phyloP scores from a whole-genome alignment of 2,797 vertebrate species.

The Clangula hyemalis region DNA sequence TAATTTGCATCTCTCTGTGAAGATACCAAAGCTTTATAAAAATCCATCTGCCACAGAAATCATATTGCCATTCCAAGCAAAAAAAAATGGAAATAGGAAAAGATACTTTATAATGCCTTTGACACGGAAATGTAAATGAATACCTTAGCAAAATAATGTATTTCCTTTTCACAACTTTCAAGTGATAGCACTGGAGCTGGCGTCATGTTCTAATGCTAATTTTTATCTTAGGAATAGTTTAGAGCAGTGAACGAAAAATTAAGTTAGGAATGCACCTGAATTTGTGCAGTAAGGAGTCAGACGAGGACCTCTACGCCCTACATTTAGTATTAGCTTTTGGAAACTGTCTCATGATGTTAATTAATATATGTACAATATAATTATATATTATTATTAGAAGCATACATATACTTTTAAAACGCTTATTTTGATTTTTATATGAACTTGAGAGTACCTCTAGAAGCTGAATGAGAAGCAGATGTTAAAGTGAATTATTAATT shows the following conservation, averaged over 20 bases:
- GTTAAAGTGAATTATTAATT: neutral
- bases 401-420: neutral
- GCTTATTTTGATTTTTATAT: neutral
- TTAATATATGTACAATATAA: no score
- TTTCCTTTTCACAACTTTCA: neutral
- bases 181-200: neutral
- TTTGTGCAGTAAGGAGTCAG: neutral
- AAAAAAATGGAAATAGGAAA: constrained; percentile 11
- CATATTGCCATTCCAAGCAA: constrained; percentile 20
- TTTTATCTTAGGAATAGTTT: neutral
- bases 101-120: neutral
- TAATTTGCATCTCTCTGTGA: neutral
- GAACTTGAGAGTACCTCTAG: neutral
- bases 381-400: no score
- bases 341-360: neutral
- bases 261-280: neutral
- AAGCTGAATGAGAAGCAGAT: neutral
- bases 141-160: neutral
- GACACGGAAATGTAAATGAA: neutral
- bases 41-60: neutral
- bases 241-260: neutral
- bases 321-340: neutral
- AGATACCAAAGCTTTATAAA: neutral
- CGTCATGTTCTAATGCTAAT: neutral
- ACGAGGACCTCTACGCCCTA: neutral